These are phyloP conservation scores for Hapalemur alaotrensis DNA, from an alignment of 2,797 vertebrate species.

Conservation along the genomic window DNA sequence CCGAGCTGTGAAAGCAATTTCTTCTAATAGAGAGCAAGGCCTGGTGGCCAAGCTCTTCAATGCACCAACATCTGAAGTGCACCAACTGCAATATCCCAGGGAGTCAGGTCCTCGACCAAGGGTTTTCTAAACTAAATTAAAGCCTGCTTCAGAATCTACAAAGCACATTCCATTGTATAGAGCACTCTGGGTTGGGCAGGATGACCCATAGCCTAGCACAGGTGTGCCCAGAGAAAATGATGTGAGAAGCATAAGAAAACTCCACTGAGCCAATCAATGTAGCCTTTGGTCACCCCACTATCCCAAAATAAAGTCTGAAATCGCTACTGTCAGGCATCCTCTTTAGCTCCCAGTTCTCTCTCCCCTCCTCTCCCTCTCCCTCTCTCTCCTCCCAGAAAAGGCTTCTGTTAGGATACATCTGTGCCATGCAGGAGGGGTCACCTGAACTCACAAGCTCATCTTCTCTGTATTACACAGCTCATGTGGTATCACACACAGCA, in stretches of 20 bases:
- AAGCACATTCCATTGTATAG: not conserved
- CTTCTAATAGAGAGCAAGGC: not conserved
- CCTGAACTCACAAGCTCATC: not conserved
- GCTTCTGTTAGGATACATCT: not conserved
- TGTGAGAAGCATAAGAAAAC: not conserved
- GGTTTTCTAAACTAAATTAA: not conserved
- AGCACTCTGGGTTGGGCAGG: not conserved
- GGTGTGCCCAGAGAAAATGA: not conserved
- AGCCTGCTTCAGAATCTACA: not conserved
- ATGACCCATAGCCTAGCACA: not conserved
- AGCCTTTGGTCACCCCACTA: not conserved
- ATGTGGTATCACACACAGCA: fast-evolving
- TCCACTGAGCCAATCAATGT: fast-evolving
- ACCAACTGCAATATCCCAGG: not conserved
- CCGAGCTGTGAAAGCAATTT: not conserved
- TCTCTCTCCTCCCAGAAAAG: not conserved
- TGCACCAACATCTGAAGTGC: fast-evolving
- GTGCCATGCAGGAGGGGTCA: not conserved
- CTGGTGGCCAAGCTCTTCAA: no score
- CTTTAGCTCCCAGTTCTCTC: not conserved
- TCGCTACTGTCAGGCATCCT: not conserved
- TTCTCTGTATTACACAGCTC: not conserved
- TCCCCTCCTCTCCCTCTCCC: not conserved
- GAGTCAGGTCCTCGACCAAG: not conserved
- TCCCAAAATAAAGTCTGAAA: not conserved